A percentile compares a stretch with the other conserved stretches of the same genome.
These are phyloP conservation scores for Aphelinus certus DNA, from an alignment of 1,140 invertebrate species.

Conservation along the genomic window DNA sequence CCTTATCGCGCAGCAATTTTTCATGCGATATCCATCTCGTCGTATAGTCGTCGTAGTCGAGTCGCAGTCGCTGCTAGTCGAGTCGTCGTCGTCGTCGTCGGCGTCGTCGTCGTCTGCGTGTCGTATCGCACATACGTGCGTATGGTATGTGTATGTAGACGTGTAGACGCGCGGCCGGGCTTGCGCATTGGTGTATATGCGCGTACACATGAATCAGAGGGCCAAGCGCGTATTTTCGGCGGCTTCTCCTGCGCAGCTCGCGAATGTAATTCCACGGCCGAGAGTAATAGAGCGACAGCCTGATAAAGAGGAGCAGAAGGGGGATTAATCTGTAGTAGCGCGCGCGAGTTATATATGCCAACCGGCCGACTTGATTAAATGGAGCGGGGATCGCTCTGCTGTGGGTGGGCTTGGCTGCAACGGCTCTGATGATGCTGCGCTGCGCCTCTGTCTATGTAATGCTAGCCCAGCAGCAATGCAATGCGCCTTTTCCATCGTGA, in stretches of 20 bases:
- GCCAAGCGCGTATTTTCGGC: slow-evolving; percentile 1
- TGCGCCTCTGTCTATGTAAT: too few relatives aligned
- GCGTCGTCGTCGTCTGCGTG: too few relatives aligned
- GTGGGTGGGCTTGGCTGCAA: background rate
- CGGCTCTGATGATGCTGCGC: too few relatives aligned
- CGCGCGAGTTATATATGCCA: background rate
- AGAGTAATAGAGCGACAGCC: slow-evolving; percentile 17
- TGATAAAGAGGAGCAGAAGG: slow-evolving; percentile 16
- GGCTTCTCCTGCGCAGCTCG: background rate
- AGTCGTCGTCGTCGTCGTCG: too few relatives aligned
- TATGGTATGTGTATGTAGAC: background rate
- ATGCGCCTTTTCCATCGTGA: background rate
- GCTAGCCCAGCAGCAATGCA: too few relatives aligned
- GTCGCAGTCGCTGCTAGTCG: too few relatives aligned
- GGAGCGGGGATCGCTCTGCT: background rate
- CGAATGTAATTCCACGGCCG: slow-evolving; percentile 8
- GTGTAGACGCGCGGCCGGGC: slow-evolving; percentile 3
- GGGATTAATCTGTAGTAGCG: slow-evolving; percentile 2
- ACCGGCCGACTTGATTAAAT: slow-evolving; percentile 8
- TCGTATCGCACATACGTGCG: background rate
- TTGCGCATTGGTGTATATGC: background rate
- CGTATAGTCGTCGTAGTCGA: too few relatives aligned
- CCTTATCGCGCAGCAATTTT: slow-evolving; percentile 4
- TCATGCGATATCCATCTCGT: background rate
- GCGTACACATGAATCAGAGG: background rate